Evolutionary conservation across 2,113 vertebrate species (phyloP), one percentile per base, ranked within the genome.

Genomic region (Antennarius striatus): DNA sequence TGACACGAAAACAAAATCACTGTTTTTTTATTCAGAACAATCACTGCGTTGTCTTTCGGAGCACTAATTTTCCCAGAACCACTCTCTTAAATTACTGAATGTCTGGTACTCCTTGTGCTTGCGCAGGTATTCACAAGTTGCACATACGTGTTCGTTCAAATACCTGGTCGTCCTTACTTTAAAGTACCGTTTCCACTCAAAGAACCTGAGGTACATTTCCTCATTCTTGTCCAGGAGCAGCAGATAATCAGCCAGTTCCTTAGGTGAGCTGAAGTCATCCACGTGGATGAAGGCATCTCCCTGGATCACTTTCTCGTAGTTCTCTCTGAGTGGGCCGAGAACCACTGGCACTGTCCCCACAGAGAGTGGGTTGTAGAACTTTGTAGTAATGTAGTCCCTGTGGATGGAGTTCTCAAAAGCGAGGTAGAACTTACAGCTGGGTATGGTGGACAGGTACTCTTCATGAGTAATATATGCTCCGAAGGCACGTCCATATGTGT

Each of bases 331-430:
- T 8, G 97, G 95, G 6, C 97, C 97, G 1, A 99, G 71, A 66
- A 99, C 97, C 51, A 99, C 91, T 9, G 97, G 97, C 45, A 99
- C 96, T 7, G 96, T 94, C 42, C 96, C 96, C 4, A 96, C 94
- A 12, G 95, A 92, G 40, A 99, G 92, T 6, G 96, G 96, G 86
- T 98, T 98, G 87, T 96, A 98, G 66, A 99, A 94, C 91, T 99
- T 99, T 82, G 98, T 96, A 0, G 96, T 98, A 76, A 99, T 98
- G 71, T 99, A 95, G 93, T 99, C 97, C 86, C 96, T 98, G 88
- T 99, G 97, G 77, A 96, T 95, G 17, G 96, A 99, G 86, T 99
- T 99, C 91, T 99, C 97, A 76, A 99, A 99, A 0, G 96, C 92
- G 88, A 99, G 92, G 74, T 98, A 99, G 87, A 99, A 99, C 70